A percentile compares a stretch with the other conserved stretches of the same genome.
Conservation (phyloP, 2,797 vertebrate genomes). For the Karalla daura region DNA sequence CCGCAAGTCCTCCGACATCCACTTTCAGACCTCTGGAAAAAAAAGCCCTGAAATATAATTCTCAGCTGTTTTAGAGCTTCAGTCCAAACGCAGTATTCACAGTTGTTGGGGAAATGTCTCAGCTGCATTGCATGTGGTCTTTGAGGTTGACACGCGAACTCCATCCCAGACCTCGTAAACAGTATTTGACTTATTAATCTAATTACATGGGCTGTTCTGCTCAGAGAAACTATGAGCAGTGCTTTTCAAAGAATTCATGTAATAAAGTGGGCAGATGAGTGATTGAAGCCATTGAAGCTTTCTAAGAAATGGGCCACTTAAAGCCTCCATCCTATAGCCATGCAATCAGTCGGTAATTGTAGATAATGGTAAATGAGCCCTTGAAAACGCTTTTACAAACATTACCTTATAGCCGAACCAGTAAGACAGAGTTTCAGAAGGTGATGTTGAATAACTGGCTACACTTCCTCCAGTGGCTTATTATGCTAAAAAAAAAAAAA, state of each 20-base stretch:
- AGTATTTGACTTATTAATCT: not conserved
- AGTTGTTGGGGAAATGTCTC: no score
- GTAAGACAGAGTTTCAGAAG: not conserved
- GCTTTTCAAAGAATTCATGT: not conserved
- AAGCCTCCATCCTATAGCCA: not conserved
- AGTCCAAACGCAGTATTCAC: no score
- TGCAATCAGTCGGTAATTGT: not conserved
- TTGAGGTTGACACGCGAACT: no score
- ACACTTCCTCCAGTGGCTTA: not conserved
- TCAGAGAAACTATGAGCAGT: not conserved
- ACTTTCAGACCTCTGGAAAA: not conserved
- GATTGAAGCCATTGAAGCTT: not conserved
- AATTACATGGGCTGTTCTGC: not conserved
- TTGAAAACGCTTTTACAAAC: constrained; percentile 2
- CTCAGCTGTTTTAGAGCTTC: no score
- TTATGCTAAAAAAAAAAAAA: no score
- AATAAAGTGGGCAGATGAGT: not conserved
- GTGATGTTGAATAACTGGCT: no score
- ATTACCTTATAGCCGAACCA: not conserved
- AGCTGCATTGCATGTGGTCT: no score
- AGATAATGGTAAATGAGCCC: not conserved
- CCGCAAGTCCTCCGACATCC: not conserved
- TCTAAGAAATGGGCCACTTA: not conserved
- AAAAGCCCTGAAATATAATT: not conserved
- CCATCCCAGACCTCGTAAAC: not conserved